phyloP scores from a whole-genome alignment of 1,140 invertebrate genomes.

The Amyelois transitella region DNA sequence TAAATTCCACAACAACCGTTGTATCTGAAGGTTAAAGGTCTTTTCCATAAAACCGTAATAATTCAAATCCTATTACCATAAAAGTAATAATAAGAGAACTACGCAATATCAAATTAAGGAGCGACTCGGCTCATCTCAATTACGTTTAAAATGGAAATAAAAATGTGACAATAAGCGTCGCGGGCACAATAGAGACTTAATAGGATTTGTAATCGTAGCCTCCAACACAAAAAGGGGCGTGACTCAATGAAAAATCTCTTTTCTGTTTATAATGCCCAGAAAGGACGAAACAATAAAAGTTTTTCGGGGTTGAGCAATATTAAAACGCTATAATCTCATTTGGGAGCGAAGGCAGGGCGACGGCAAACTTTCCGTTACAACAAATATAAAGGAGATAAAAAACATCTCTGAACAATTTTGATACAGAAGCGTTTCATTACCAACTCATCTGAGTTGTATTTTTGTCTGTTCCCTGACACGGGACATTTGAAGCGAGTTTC shows the following conservation, averaged over 20 bases:
- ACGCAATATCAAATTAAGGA: constrained; percentile 47
- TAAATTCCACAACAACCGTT: neutral
- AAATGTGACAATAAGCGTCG: constrained; percentile 37
- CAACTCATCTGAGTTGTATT: constrained; percentile 41
- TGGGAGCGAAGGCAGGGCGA: constrained; percentile 25
- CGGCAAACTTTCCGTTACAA: constrained; percentile 52
- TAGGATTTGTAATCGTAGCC: constrained; percentile 50
- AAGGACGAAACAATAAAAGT: constrained; percentile 55
- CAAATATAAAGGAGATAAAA: constrained; percentile 44
- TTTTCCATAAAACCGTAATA: constrained; percentile 11
- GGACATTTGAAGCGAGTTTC: constrained; percentile 29
- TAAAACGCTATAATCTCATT: constrained; percentile 61
- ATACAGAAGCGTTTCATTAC: constrained; percentile 52
- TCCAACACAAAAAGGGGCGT: constrained; percentile 35
- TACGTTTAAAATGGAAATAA: constrained; percentile 52
- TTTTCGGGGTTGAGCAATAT: constrained; percentile 45
- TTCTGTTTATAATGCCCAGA: constrained; percentile 46
- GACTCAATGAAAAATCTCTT: constrained; percentile 54
- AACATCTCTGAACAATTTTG: constrained; percentile 38
- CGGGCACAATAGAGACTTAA: constrained; percentile 39
- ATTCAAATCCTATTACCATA: constrained; percentile 20
- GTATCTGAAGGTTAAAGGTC: neutral
- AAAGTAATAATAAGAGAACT: constrained; percentile 39
- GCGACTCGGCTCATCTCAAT: constrained; percentile 47
- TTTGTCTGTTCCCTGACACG: constrained; percentile 34